Conservation (phyloP, 37 sponge, comb jelly and placozoan genomes). For the Aplysina aerophoba region DNA sequence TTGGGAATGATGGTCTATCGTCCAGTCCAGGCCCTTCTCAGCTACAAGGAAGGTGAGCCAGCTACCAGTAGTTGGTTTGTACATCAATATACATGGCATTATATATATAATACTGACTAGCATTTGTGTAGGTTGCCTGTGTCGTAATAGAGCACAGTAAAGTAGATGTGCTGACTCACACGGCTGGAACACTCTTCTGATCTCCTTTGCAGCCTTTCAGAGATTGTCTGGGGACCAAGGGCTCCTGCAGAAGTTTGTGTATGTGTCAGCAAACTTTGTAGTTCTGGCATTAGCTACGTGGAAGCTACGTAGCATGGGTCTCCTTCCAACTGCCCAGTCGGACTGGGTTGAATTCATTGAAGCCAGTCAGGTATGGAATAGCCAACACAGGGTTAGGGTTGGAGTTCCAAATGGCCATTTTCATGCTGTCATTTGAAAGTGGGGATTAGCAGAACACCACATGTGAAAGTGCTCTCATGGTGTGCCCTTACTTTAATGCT, state of each 20-base stretch:
- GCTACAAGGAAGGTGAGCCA: slow-evolving; percentile 72
- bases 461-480: too few species aligned
- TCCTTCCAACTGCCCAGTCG: slow-evolving; percentile 91
- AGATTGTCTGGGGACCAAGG: slow-evolving; percentile 87
- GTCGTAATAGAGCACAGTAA: neutral
- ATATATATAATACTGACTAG: neutral
- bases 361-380: slow-evolving; percentile 50
- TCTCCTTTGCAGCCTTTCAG: slow-evolving; percentile 50
- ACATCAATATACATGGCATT: too few species aligned
- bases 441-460: too few species aligned
- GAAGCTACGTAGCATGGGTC: slow-evolving; percentile 93
- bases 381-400: too few species aligned
- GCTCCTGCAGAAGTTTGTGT: slow-evolving; percentile 85
- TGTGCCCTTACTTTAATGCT: too few species aligned
- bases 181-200: neutral
- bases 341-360: slow-evolving; percentile 98
- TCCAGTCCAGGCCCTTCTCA: slow-evolving; percentile 87
- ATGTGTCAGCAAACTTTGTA: slow-evolving; percentile 82
- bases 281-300: slow-evolving; percentile 84
- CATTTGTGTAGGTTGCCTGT: neutral
- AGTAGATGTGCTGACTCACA: neutral
- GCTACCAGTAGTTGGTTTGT: too few species aligned
- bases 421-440: too few species aligned
- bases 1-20: slow-evolving; percentile 93
- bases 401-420: too few species aligned